Evolutionary conservation across 2,113 vertebrate genomes (phyloP).

Genomic region (Tiliqua scincoides): DNA sequence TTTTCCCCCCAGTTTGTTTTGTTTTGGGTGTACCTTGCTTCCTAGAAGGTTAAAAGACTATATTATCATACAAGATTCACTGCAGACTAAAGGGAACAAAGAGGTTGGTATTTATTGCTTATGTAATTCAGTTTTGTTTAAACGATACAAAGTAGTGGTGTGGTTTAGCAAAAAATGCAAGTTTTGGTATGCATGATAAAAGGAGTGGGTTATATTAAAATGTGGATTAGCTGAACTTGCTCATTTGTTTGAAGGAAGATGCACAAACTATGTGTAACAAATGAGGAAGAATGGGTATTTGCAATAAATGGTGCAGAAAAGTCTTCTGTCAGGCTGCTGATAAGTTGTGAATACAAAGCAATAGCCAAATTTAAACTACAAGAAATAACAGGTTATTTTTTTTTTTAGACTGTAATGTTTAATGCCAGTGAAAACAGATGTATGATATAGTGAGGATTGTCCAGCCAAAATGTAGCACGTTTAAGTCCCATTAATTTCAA

Average conservation of each 20-base stretch:
- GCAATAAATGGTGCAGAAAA: neutral
- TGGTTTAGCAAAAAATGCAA: conserved; percentile 6
- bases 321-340: neutral
- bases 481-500: neutral
- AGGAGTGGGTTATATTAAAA: conserved; percentile 8
- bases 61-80: neutral
- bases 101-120: neutral
- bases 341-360: neutral
- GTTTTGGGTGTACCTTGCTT: neutral
- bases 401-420: neutral
- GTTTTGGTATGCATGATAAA: neutral
- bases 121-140: conserved; percentile 6
- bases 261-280: neutral
- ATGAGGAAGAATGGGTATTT: neutral
- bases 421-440: neutral
- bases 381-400: neutral
- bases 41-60: conserved; percentile 18
- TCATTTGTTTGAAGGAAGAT: neutral
- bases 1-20: neutral
- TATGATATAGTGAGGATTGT: neutral
- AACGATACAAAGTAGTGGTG: neutral
- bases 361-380: neutral
- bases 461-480: neutral
- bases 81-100: neutral
- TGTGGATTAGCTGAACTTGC: neutral